These are phyloP conservation scores for Orchesella cincta DNA, from an alignment of 1,140 invertebrate genomes.

Conservation along the genomic window DNA sequence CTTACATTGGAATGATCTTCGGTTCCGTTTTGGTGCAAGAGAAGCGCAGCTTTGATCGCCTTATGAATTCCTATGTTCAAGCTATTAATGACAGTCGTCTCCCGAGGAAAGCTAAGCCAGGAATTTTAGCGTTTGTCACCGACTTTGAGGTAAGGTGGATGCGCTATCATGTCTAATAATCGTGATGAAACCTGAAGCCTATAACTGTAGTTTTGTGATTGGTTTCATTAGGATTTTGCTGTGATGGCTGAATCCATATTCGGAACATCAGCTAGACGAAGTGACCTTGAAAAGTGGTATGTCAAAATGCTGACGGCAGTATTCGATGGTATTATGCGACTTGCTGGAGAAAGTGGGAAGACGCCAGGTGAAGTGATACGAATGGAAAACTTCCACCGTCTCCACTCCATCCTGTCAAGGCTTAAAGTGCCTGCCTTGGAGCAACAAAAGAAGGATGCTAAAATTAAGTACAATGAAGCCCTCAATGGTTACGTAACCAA, in stretches of 20 bases:
- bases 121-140: conserved; percentile 85
- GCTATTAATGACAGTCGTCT: conserved; percentile 77
- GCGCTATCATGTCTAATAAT: too few relatives aligned
- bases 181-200: not conserved
- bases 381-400: conserved; percentile 97
- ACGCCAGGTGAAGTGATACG: conserved; percentile 92
- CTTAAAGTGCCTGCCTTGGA: conserved; percentile 91
- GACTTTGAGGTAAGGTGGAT: conserved; percentile 77
- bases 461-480: conserved; percentile 86
- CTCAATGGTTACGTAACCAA: conserved; percentile 87
- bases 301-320: conserved; percentile 79
- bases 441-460: conserved; percentile 83
- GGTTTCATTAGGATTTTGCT: conserved; percentile 80
- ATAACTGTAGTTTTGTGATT: conserved; percentile 29
- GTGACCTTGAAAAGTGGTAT: conserved; percentile 97
- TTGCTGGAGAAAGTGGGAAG: conserved; percentile 84
- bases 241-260: conserved; percentile 84
- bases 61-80: conserved; percentile 83
- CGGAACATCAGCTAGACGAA: conserved; percentile 79
- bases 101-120: conserved; percentile 78
- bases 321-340: conserved; percentile 78
- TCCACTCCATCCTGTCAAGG: conserved; percentile 82
- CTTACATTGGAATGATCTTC: conserved; percentile 86
- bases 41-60: conserved; percentile 92
- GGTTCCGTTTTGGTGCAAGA: conserved; percentile 85